Base-by-base conservation (phyloP, 1,140 invertebrate species). In the Cylas formicarius region DNA sequence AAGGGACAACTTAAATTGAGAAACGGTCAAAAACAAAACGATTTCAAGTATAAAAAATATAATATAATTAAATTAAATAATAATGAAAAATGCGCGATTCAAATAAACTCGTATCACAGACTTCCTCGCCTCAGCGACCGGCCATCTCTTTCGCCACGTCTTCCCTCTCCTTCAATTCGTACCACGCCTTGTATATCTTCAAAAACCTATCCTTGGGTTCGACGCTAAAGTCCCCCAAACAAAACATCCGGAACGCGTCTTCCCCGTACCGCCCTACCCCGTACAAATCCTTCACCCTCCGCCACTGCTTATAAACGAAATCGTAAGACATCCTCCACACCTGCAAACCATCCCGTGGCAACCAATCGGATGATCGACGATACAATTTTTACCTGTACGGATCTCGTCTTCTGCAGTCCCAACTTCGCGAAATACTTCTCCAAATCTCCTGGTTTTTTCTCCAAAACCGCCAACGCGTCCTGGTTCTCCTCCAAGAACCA, bases 181-280 rank as follows among this genome's bases (percentile, higher is more conserved):
- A 57, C 73, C 73, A 75, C 45, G 71, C 67, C 17, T 71, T 60
- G 65, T 75, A 75, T 48, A 74, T 61, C 56, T 57, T 71, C 57
- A 75, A 58, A 44, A 70, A 74, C 42, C 72, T 65, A 46, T 75
- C 73, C 0, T 56, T 63, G 44, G 73, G 73, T 43, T 72, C 66
- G 26, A 73, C 52, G 57, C 69, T 68, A 8, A 71, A 67, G 45
- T 75, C 72, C 6, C 72, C 72, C 24, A 74, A 54, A 36, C 69
- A 72, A 44, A 75, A 73, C 48, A 75, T 69, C 50, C 70, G 68
- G 39, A 71, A 75, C 1, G 73, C 73, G 51, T 73, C 71, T 51
- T 73, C 71, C 0, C 71, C 72, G 42, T 75, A 75, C 48, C 69
- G 71, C 24, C 73, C 73, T 27, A 75, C 67, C 1, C 73, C 73